phyloP scores from a whole-genome alignment of 2,113 vertebrate genomes.

The Sardina pilchardus region DNA sequence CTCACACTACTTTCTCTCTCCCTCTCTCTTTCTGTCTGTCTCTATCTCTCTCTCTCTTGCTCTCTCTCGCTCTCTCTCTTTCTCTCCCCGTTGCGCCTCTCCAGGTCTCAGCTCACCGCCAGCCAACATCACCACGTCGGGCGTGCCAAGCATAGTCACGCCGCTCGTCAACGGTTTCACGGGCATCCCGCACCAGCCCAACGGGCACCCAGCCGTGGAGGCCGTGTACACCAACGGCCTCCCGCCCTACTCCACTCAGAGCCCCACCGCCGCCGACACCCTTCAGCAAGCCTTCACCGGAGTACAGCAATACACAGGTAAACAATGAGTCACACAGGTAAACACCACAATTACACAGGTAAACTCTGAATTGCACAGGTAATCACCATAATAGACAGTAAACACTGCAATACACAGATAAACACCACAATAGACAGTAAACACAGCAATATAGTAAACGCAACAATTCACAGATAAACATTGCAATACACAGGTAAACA shows the following conservation, averaged over 20 bases:
- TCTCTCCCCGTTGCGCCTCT: slow-evolving; percentile 20
- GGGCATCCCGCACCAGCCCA: slow-evolving; percentile 89
- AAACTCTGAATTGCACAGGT: neutral
- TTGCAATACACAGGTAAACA: neutral
- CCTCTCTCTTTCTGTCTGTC: neutral
- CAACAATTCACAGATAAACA: neutral
- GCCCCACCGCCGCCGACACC: slow-evolving; percentile 89
- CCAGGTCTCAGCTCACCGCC: slow-evolving; percentile 93
- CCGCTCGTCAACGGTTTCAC: slow-evolving; percentile 93
- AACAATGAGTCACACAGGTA: neutral
- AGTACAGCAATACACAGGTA: slow-evolving; percentile 98
- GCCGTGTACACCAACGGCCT: slow-evolving; percentile 92
- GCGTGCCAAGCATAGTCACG: slow-evolving; percentile 87
- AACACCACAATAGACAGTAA: neutral
- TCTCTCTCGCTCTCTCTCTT: neutral
- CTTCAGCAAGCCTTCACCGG: slow-evolving; percentile 95
- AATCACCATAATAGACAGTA: too few species aligned
- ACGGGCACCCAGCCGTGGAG: slow-evolving; percentile 89
- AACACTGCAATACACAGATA: neutral
- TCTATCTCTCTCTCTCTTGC: neutral
- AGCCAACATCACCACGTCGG: slow-evolving; percentile 85
- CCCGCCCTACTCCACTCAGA: slow-evolving; percentile 94
- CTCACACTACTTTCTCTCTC: neutral
- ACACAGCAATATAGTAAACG: neutral
- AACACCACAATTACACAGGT: neutral